Base-by-base conservation (phyloP, 1,140 invertebrate genomes). In the Scaptomyza montana region DNA sequence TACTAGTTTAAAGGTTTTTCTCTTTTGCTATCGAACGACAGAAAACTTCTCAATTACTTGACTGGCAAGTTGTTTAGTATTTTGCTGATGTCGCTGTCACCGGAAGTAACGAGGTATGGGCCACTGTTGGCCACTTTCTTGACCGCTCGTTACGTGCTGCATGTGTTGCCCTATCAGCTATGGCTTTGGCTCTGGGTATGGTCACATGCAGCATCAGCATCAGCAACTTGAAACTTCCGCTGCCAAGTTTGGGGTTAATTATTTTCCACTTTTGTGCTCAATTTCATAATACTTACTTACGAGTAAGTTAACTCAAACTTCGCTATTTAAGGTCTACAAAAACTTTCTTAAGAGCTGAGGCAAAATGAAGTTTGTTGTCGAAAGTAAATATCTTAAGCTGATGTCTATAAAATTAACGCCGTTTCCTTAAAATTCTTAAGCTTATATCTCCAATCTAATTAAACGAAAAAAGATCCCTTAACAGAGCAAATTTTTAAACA, bases 111-210 rank as follows among this genome's bases (percentile, higher is more conserved):
- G 13, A 41, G 28, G 25, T 25, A 51, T 47, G 28, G 49, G 9
- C 1, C 56, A 16, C 41, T 28, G 28, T 50, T 36, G 28, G 41
- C 46, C 63, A 59, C 46, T 66, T 47, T 59, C 71, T 89, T 89
- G 80, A 90, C 85, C 85, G 49, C 74, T 89, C 79, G 79, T 89
- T 89, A 89, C 85, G 79, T 80, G 85, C 85, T 82, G 62, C 80
- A 89, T 87, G 82, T 87, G 84, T 68, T 72, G 80, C 63, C 80
- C 63, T 54, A 51, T 60, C 10, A 30, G 46, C 63, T 28, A 5
- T 28, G 36, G 55, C 19, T 33, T 43, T 36, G 50, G 46, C 63
- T 28, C 3, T 28, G 36, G 55, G n/a, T 33, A 25, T 43, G 50
- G 56, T 61, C 57, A 57, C 72, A 70, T 63, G 71, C 68, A 66